phyloP scores from a whole-genome alignment of 2,888 invertebrate species.

The Troides oblongomaculatus region DNA sequence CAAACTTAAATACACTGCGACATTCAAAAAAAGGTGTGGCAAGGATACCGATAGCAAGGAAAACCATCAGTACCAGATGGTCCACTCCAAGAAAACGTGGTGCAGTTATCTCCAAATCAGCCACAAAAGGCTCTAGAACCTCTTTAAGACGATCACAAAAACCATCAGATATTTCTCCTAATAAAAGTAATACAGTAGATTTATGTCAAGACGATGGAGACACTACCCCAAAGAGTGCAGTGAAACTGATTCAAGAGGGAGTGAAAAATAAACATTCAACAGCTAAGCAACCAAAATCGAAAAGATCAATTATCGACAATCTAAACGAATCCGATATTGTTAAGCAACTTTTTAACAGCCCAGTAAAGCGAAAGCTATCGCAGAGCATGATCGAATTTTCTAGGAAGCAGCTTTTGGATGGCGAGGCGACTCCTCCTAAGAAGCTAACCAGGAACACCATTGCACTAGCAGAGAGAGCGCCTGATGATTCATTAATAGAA shows the following conservation, averaged over 20 bases:
- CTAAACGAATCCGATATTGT: slow-evolving; percentile 66
- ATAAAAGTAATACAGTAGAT: slow-evolving; percentile 33
- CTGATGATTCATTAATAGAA: slow-evolving; percentile 45
- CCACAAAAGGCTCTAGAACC: slow-evolving; percentile 21
- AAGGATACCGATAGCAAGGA: slow-evolving; percentile 35
- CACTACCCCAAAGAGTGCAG: slow-evolving; percentile 63
- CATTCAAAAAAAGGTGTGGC: slow-evolving; percentile 35
- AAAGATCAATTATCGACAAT: slow-evolving; percentile 68
- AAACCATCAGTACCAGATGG: slow-evolving; percentile 46
- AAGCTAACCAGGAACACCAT: slow-evolving; percentile 46
- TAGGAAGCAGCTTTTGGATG: slow-evolving; percentile 49
- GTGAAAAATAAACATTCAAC: slow-evolving; percentile 73
- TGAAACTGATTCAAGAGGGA: slow-evolving; percentile 56
- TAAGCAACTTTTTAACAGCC: slow-evolving; percentile 70
- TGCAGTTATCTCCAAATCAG: slow-evolving; percentile 45
- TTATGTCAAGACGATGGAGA: slow-evolving; percentile 42
- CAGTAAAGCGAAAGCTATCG: slow-evolving; percentile 73
- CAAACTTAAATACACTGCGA: slow-evolving; percentile 39
- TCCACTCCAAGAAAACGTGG: slow-evolving; percentile 37
- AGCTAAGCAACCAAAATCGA: slow-evolving; percentile 72
- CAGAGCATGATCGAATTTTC: slow-evolving; percentile 72
- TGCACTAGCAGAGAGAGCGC: slow-evolving; percentile 40
- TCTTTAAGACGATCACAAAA: slow-evolving; percentile 23
- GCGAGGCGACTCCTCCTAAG: slow-evolving; percentile 39
- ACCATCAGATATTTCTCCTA: slow-evolving; percentile 35